Percentiles rank a stretch among this genome's conserved stretches.
Evolutionary conservation across 64 coral and sea anemone genomes (phyloP).

Genomic region (Montipora cactus): DNA sequence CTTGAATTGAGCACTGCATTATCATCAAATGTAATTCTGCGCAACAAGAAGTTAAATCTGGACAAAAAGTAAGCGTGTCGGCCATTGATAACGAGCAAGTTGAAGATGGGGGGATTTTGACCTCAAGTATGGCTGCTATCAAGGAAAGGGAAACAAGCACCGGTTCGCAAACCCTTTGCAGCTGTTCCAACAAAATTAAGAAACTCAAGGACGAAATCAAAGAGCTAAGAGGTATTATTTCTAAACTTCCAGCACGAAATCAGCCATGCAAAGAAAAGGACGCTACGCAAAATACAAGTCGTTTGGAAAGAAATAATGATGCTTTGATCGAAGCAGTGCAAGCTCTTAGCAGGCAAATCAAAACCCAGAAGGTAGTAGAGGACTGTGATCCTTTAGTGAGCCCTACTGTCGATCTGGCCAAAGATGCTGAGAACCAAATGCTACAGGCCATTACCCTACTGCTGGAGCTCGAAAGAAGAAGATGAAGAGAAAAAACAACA

Average conservation of each 20-base stretch:
- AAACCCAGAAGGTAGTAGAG: too few relatives aligned
- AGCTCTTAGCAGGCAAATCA: not conserved
- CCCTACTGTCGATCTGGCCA: too few relatives aligned
- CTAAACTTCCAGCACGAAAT: slow-evolving; percentile 16
- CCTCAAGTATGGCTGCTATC: slow-evolving; percentile 10
- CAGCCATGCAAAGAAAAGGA: slow-evolving; percentile 23
- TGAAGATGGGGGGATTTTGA: slow-evolving; percentile 23
- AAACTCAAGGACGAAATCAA: slow-evolving; percentile 15
- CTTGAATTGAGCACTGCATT: slow-evolving; percentile 15
- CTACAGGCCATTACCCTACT: too few relatives aligned
- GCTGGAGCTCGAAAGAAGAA: too few relatives aligned
- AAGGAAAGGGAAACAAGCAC: slow-evolving; percentile 15
- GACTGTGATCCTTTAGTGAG: too few relatives aligned
- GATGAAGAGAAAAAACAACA: too few relatives aligned
- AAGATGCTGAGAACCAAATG: too few relatives aligned
- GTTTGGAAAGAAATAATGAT: slow-evolving; percentile 24
- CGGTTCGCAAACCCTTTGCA: slow-evolving; percentile 3
- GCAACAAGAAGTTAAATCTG: slow-evolving; percentile 24
- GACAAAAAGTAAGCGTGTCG: slow-evolving; percentile 22
- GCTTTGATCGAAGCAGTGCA: slow-evolving; percentile 13
- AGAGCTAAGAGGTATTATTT: slow-evolving; percentile 24
- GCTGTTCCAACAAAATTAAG: slow-evolving; percentile 15
- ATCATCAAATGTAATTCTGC: slow-evolving; percentile 17
- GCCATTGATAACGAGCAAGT: slow-evolving; percentile 9
- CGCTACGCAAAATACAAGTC: not conserved